Percentiles rank a stretch among this genome's conserved stretches.
Evolutionary conservation across 2,113 vertebrate genomes (phyloP).

Genomic region (Mixornis gularis): DNA sequence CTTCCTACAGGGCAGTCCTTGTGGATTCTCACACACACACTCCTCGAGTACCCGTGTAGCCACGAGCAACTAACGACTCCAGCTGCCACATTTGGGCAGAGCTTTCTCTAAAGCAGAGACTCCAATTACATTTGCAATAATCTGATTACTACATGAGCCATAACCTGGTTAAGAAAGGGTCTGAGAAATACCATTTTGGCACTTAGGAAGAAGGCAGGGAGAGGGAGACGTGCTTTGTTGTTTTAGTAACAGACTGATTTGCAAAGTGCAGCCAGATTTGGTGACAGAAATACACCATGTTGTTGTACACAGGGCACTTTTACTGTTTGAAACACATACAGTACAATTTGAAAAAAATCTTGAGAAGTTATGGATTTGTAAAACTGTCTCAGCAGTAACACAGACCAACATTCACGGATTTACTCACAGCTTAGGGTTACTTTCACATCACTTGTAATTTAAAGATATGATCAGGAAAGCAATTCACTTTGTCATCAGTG

Average conservation of each 20-base stretch:
- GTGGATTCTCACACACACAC: background rate
- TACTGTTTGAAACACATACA: background rate
- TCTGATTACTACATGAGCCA: conserved; percentile 21
- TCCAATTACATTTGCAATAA: conserved; percentile 53
- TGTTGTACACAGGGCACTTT: background rate
- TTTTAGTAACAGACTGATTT: background rate
- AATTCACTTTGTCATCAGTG: background rate
- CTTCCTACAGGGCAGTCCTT: background rate
- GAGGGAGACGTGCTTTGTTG: background rate
- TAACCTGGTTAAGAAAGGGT: conserved; percentile 44
- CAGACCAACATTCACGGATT: background rate
- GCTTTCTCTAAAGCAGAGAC: conserved; percentile 23
- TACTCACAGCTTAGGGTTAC: background rate
- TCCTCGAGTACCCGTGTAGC: background rate
- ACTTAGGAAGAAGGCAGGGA: background rate
- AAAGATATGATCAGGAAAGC: background rate
- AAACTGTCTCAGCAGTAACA: background rate
- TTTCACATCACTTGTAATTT: background rate
- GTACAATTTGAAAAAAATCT: background rate
- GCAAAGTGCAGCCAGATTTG: background rate
- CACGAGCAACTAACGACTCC: background rate
- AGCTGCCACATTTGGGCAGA: background rate
- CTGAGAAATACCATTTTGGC: background rate
- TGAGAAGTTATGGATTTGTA: background rate
- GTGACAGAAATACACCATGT: background rate